These are phyloP conservation scores for Rhinatrema bivittatum DNA, from an alignment of 2,797 vertebrate species.

Conservation along the genomic window DNA sequence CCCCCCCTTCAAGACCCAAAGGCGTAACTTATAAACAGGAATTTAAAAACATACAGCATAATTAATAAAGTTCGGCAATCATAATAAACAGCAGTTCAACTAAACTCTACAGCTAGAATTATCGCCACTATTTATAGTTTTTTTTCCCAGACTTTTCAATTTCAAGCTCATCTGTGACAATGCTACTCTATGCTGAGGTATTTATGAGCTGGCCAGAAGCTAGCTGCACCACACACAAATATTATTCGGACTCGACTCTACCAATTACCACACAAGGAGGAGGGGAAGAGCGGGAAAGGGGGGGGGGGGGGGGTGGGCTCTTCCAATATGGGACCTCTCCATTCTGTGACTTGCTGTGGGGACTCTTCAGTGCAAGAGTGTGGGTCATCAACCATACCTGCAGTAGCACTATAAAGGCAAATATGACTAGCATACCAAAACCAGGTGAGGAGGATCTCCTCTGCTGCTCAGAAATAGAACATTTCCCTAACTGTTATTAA, in stretches of 20 bases:
- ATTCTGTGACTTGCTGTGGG: conserved; percentile 13
- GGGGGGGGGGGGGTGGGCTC: conserved; percentile 16
- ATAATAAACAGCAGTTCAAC: conserved; percentile 60
- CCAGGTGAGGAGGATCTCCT: too few relatives aligned
- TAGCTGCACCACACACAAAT: conserved; percentile 46
- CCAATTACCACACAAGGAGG: conserved; percentile 34
- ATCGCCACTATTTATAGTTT: conserved; percentile 68
- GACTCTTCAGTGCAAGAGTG: too few relatives aligned
- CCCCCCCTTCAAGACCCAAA: conserved; percentile 51
- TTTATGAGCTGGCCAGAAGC: conserved; percentile 67
- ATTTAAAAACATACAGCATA: conserved; percentile 58
- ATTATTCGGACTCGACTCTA: conserved; percentile 45
- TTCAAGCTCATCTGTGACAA: conserved; percentile 75
- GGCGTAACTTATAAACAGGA: conserved; percentile 61
- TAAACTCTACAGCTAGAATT: conserved; percentile 79
- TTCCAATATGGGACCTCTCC: conserved; percentile 9
- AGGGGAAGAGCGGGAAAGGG: neutral
- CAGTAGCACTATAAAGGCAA: too few relatives aligned
- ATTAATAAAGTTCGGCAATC: conserved; percentile 49
- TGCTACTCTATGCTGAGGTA: conserved; percentile 90
- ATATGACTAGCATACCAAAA: too few relatives aligned
- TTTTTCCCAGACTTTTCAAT: conserved; percentile 60
- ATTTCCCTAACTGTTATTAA: too few relatives aligned
- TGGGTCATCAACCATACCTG: too few relatives aligned
- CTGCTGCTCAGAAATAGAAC: too few relatives aligned